These are phyloP conservation scores for Nixonia krombeini DNA, from an alignment of 1,140 invertebrate genomes.

Conservation along the genomic window DNA sequence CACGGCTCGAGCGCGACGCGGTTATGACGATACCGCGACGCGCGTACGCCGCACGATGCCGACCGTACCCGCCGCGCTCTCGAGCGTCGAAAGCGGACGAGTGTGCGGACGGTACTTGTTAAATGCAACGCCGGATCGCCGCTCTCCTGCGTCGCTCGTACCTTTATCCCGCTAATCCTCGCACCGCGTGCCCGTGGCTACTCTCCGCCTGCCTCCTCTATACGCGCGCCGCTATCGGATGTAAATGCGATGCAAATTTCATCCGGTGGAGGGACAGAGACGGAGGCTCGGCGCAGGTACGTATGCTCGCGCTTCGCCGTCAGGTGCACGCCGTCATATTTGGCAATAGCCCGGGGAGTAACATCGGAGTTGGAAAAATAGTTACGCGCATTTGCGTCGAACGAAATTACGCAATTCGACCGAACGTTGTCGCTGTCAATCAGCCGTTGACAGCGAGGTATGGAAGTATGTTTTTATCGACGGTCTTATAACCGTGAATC, in stretches of 20 bases:
- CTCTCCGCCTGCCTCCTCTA: constrained; percentile 25
- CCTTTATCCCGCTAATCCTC: constrained; percentile 30
- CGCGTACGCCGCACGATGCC: constrained; percentile 31
- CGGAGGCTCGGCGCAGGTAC: constrained; percentile 27
- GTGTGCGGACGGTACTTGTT: constrained; percentile 45
- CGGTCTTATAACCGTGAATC: too few relatives aligned
- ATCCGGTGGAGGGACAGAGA: constrained; percentile 26
- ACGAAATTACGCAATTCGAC: too few relatives aligned
- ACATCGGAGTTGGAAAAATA: too few relatives aligned
- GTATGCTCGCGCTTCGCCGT: constrained; percentile 21
- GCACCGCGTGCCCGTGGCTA: constrained; percentile 4
- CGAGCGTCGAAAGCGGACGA: constrained; percentile 40
- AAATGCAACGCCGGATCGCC: constrained; percentile 56
- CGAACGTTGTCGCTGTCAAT: too few relatives aligned
- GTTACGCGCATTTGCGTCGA: constrained; percentile 4
- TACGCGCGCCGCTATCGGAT: constrained; percentile 38
- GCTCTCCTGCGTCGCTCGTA: constrained; percentile 14
- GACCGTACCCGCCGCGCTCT: constrained; percentile 1
- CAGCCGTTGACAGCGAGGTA: too few relatives aligned
- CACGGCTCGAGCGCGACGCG: constrained; percentile 55
- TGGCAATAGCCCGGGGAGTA: too few relatives aligned
- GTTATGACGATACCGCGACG: constrained; percentile 59
- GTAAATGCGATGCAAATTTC: constrained; percentile 54
- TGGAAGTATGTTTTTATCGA: too few relatives aligned
- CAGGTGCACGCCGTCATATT: too few relatives aligned